Base-by-base conservation (phyloP, 2,113 vertebrate species). In the Centrocercus urophasianus region DNA sequence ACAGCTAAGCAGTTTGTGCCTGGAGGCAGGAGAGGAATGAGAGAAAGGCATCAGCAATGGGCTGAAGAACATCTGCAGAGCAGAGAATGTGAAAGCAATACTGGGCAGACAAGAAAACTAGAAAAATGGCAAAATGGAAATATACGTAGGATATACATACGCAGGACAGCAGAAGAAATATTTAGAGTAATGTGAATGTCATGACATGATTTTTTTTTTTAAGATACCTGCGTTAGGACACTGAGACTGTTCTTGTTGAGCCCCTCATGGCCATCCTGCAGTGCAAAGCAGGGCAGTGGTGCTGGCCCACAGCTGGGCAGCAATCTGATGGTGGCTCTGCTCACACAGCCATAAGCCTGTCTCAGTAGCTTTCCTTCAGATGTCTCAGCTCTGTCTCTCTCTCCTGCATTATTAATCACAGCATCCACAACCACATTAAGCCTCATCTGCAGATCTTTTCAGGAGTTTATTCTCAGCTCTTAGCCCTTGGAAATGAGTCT, bases 381-480 rank as follows among this genome's bases (percentile, higher is more conserved):
- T 59, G 40, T 48, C 32, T 93, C 63, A 72, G 69, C 86, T 75
- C 28, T 30, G 24, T 40, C 61, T 75, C 73, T 79, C 47, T 79
- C 47, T 77, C 85, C 84, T 96, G 59, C 85, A 92, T 94, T 95
- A 97, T 95, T 97, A 88, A 96, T 90, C 12, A 0, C 63, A 85
- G 43, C 56, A 93, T 89, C 73, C 75, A 69, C 66, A 81, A 40
- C 36, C 59, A 88, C 88, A 90, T 86, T 83, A 94, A 94, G 56
- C 27, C 17, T 88, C 54, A 70, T 87, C 71, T 93, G 87, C 72
- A 60, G 25, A 52, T 93, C 21, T 15, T 88, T 90, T 87, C 57
- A 66, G 24, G 25, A 86, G 56, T 45, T 83, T 89, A n/a, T 79
- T 78, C 56, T 93, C 48, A 64, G 42, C 9, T 36, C 6, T 27